Percentiles rank a stretch among this genome's conserved stretches.
Conservation (phyloP, 2,113 vertebrate species). For the Aspiorhynchus laticeps region DNA sequence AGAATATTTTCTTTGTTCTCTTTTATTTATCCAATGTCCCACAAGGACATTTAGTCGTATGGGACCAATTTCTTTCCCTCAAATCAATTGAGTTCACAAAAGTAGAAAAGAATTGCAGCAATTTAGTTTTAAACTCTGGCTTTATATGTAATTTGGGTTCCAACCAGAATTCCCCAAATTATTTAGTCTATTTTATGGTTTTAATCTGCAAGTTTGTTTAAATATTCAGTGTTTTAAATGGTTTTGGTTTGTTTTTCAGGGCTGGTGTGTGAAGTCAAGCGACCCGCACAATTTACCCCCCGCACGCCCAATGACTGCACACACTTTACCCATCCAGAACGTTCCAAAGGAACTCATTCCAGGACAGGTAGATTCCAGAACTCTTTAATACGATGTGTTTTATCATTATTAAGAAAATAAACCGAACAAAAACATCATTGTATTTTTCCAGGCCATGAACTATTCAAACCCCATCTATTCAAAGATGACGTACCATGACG, state of each 20-base stretch:
- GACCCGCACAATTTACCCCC: constrained; percentile 43
- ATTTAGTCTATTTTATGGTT: background rate
- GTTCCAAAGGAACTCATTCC: constrained; percentile 62
- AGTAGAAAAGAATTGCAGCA: background rate
- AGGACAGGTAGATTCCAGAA: constrained; percentile 57
- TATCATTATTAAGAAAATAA: background rate
- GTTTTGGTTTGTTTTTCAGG: constrained; percentile 49
- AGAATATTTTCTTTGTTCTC: too few relatives aligned
- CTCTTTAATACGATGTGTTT: background rate
- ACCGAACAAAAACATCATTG: background rate
- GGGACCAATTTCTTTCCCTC: background rate
- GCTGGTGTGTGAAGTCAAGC: constrained; percentile 64
- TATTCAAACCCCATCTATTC: constrained; percentile 86
- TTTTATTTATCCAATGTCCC: background rate
- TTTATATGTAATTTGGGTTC: background rate
- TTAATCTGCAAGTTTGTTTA: background rate
- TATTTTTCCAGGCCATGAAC: constrained; percentile 69
- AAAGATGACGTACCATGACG: constrained; percentile 82
- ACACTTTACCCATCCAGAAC: constrained; percentile 55
- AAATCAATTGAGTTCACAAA: background rate
- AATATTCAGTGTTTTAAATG: background rate
- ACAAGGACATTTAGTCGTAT: background rate
- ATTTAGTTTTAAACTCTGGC: background rate
- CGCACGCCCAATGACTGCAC: constrained; percentile 4
- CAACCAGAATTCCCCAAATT: too few relatives aligned